These are phyloP conservation scores for Shargacucullia verbasci DNA, from an alignment of 2,888 invertebrate genomes.

Conservation along the genomic window DNA sequence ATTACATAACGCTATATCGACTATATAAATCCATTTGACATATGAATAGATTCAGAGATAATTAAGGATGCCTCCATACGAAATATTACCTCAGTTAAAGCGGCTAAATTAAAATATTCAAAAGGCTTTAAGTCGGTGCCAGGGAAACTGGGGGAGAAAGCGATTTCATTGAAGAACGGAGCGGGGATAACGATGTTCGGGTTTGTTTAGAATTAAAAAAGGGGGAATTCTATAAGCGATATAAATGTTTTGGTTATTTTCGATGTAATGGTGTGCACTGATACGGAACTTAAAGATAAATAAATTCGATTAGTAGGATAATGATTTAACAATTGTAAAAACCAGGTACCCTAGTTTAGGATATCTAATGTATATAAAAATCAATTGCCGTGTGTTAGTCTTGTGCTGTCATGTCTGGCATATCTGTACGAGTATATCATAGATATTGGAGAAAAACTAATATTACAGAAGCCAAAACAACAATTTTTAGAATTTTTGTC, in stretches of 20 bases:
- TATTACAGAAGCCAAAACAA: no score
- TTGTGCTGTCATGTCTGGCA: no score
- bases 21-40: constrained; percentile 47
- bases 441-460: no score
- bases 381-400: no score
- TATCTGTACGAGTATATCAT: no score
- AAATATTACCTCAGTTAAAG: constrained; percentile 59
- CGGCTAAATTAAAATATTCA: constrained; percentile 69
- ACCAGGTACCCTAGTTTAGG: no score
- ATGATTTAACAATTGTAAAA: no score
- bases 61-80: constrained; percentile 56
- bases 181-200: constrained; percentile 6
- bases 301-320: constrained; percentile 12
- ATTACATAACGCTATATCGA: constrained; percentile 34
- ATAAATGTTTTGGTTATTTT: constrained; percentile 23
- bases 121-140: constrained; percentile 59
- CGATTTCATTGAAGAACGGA: constrained; percentile 29
- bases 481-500: no score
- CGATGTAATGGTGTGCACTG: constrained; percentile 26
- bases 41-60: constrained; percentile 57
- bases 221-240: constrained; percentile 7
- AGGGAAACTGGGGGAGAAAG: constrained; percentile 34
- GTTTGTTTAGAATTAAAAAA: constrained; percentile 19
- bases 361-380: no score
- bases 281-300: neutral